These are phyloP conservation scores for Drosophila insularis DNA, from an alignment of 1,140 invertebrate genomes.

Conservation along the genomic window DNA sequence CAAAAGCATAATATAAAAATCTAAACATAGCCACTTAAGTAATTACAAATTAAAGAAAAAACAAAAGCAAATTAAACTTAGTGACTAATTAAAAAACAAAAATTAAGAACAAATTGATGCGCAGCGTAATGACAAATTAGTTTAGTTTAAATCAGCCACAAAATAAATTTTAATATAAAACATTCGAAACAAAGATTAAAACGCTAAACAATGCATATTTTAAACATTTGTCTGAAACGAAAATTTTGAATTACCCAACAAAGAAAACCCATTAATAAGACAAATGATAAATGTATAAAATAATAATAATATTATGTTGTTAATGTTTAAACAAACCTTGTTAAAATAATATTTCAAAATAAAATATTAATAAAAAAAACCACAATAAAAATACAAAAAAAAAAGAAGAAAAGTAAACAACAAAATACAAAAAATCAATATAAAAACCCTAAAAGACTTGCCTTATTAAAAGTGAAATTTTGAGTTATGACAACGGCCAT, in stretches of 20 bases:
- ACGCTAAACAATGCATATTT: constrained; percentile 64
- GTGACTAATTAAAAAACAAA: constrained; percentile 45
- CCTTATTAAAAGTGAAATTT: constrained; percentile 72
- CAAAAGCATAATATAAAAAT: constrained; percentile 53
- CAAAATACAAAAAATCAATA: constrained; percentile 15
- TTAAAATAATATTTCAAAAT: constrained; percentile 81
- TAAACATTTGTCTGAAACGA: constrained; percentile 72
- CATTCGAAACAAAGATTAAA: constrained; percentile 63
- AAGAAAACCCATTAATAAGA: constrained; percentile 21
- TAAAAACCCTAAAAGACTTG: constrained; percentile 2
- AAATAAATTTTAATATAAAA: constrained; percentile 41
- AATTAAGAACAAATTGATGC: constrained; percentile 37
- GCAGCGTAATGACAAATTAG: constrained; percentile 51
- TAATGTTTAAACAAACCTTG: constrained; percentile 80
- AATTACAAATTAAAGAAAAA: constrained; percentile 20
- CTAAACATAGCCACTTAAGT: constrained; percentile 51
- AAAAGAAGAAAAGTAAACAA: constrained; percentile 3
- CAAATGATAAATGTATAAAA: constrained; percentile 71
- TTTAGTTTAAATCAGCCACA: constrained; percentile 52
- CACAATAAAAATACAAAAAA: constrained; percentile 47
- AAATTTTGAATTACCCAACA: constrained; percentile 21
- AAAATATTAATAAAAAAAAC: constrained; percentile 62
- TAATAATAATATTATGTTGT: constrained; percentile 79
- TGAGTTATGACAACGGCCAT: constrained; percentile 45
- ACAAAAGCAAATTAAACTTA: constrained; percentile 44